Evolutionary conservation across 2,113 vertebrate genomes (phyloP).

Genomic region (Leiothrix lutea): DNA sequence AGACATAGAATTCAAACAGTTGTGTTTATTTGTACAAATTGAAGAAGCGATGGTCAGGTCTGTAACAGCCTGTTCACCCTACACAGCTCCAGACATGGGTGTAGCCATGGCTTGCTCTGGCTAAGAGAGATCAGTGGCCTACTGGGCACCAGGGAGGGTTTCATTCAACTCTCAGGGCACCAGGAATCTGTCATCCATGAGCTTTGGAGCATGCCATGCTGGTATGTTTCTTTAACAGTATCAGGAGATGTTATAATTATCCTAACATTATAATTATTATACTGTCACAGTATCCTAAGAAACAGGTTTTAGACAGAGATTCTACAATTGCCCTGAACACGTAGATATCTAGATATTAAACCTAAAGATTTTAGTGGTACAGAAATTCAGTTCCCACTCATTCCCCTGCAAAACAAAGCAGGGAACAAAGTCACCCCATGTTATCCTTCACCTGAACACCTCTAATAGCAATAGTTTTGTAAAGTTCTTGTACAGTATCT

Average conservation of each 20-base stretch:
- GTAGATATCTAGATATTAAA: not conserved
- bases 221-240: not conserved
- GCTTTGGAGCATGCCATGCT: not conserved
- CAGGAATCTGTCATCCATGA: not conserved
- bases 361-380: not conserved
- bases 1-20: not conserved
- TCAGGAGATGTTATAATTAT: not conserved
- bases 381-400: not conserved
- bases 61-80: not conserved
- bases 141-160: accelerated
- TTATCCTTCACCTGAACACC: not conserved
- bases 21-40: not conserved
- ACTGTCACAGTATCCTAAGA: not conserved
- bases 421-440: not conserved
- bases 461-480: not conserved
- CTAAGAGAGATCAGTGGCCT: not conserved
- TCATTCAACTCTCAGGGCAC: not conserved
- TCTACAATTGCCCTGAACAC: not conserved
- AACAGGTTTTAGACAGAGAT: not conserved
- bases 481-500: not conserved
- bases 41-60: not conserved
- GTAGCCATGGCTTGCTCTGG: not conserved
- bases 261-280: not conserved
- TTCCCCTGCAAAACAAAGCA: not conserved
- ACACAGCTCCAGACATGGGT: accelerated